Percentiles rank a stretch among this genome's conserved stretches.
These are phyloP conservation scores for Diarsia rubi DNA, from an alignment of 2,888 invertebrate genomes.

Conservation along the genomic window DNA sequence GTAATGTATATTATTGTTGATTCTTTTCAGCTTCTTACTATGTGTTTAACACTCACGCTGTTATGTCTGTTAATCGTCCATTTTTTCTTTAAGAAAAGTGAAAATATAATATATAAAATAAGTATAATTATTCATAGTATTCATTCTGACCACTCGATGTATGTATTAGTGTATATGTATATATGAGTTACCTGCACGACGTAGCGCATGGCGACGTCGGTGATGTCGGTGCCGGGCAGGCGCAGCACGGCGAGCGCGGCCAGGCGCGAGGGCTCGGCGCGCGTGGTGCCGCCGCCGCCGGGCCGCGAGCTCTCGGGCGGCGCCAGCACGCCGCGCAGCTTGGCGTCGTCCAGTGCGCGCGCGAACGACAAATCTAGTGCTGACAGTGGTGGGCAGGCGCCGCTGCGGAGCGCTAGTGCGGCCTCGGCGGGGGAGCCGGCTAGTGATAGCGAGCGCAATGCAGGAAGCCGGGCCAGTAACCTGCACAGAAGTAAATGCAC, in stretches of 20 bases:
- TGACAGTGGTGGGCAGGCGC: conserved; percentile 95
- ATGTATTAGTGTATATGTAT: too few species aligned
- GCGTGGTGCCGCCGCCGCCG: conserved; percentile 83
- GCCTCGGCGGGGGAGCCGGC: conserved; percentile 95
- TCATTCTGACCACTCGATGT: too few species aligned
- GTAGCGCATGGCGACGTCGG: conserved; percentile 94
- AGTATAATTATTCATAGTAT: too few species aligned
- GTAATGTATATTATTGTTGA: too few species aligned
- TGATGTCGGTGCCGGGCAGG: conserved; percentile 96
- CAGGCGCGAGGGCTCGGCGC: conserved; percentile 89
- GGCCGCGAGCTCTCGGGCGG: conserved; percentile 97
- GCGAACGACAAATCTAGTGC: conserved; percentile 96
- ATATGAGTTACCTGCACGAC: conserved; percentile 82
- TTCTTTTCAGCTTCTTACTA: too few species aligned
- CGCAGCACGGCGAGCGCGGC: conserved; percentile 94
- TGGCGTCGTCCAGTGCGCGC: conserved; percentile 95
- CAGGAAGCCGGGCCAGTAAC: conserved; percentile 96
- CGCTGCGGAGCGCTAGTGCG: conserved; percentile 95
- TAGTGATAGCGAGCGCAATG: conserved; percentile 95
- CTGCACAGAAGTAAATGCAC: conserved; percentile 65
- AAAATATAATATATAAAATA: too few species aligned
- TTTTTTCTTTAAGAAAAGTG: too few species aligned
- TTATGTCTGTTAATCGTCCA: too few species aligned
- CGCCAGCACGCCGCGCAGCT: conserved; percentile 95
- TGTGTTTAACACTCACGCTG: too few species aligned